Evolutionary conservation across 37 sponge, comb jelly and placozoan species (phyloP), one percentile per base, ranked within the genome.

Genomic region (Lycopodina hypogea): DNA sequence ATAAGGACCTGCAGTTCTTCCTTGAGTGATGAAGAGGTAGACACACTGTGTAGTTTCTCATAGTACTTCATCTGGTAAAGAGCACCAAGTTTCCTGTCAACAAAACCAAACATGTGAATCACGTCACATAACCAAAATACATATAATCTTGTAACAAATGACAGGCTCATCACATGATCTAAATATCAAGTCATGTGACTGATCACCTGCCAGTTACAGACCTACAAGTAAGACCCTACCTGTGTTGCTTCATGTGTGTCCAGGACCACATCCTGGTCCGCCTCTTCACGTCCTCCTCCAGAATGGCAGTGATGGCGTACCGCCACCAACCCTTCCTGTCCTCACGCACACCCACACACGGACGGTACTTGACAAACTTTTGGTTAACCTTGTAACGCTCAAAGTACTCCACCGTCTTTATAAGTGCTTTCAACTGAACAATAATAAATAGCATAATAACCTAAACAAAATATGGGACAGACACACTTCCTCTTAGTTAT

Each of bases 181-280:
- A 3, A 58, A 26, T 14, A 58, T 19, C 4, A 18, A 15, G 26
- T 19, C 59, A 58, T 19, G 23, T 26, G 23, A 21, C 23, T 18
- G 6, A 14, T 58, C 59, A 58, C 59, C 48, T 45, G 48, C 48
- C 4, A 45, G 48, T 45, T 9, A 45, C 48, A 45, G 4, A 9
- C 48, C 48, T 45, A 45, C 68, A 67, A 17, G 37, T 30, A 67
- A 1, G 14, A 18, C 34, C 58, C 7, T 35, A 91, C 92, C 92
- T 91, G 84, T 87, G 88, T 41, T 78, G 58, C 53, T 91, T 87
- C 62, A 91, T 91, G 81, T 87, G 92, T 29, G 21, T 69, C 92
- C 92, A 91, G 18, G 92, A 91, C 88, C 88, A 87, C 76, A 76
- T 76, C 38, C 63, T 32, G 21, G 78, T 37, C 56, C 65, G 87